phyloP scores from a whole-genome alignment of 2,888 invertebrate species.

The Parnassius orleans region DNA sequence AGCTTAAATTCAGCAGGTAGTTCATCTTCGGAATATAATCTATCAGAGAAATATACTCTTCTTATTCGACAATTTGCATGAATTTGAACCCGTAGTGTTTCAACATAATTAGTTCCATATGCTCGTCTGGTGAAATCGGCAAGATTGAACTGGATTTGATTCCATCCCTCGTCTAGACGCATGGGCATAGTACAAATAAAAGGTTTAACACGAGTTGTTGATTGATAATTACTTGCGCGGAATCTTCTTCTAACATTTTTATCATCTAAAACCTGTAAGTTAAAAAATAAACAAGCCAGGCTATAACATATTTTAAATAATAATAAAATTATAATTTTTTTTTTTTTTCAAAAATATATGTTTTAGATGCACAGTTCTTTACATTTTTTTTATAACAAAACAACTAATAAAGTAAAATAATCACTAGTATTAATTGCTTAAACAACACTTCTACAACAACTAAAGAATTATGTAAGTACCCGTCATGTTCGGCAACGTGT shows the following conservation, averaged over 20 bases:
- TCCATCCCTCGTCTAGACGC: slow-evolving; percentile 97
- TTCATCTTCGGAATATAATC: slow-evolving; percentile 96
- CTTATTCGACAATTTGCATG: slow-evolving; percentile 97
- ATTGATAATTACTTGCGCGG: slow-evolving; percentile 97
- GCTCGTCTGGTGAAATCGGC: slow-evolving; percentile 96
- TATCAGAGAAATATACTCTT: slow-evolving; percentile 93
- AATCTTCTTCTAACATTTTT: slow-evolving; percentile 94
- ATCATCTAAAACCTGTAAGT: slow-evolving; percentile 92
- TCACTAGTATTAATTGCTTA: too few species aligned
- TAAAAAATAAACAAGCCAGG: slow-evolving; percentile 23
- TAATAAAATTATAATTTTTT: too few species aligned
- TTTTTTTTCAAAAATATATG: too few species aligned
- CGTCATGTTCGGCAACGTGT: too few species aligned
- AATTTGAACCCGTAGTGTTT: slow-evolving; percentile 94
- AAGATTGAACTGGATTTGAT: slow-evolving; percentile 96
- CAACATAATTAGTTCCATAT: slow-evolving; percentile 97
- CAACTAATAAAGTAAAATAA: too few species aligned
- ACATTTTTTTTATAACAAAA: too few species aligned
- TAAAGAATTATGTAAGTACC: too few species aligned
- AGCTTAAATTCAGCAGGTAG: slow-evolving; percentile 97
- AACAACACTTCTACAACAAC: too few species aligned
- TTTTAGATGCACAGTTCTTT: too few species aligned
- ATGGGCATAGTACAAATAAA: slow-evolving; percentile 99
- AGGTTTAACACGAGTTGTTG: slow-evolving; percentile 96
- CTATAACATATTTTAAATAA: too few species aligned